Base-by-base conservation (phyloP, 2,888 invertebrate species). In the Cephus sareptanus region DNA sequence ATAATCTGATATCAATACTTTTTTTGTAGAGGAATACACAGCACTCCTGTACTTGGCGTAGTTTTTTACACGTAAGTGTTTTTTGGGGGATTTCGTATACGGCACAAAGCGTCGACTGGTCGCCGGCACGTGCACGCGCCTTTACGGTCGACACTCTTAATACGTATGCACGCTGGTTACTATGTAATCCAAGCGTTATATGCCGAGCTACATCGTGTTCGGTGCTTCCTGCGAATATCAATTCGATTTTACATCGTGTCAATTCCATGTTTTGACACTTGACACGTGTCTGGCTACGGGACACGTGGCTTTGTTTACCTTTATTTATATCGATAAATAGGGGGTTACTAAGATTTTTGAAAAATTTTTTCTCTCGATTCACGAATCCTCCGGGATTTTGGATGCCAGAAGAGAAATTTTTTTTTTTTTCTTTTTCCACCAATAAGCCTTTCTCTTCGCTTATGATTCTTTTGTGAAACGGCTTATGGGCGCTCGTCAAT, bases 381-480 rank as follows among this genome's bases (percentile, higher is more conserved):
- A 6, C 6, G 0, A 1, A 1, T 23, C 15, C 23, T 56, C 15
- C 15, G 0, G 23, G 23, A 56, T 56, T 6, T 56, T 56, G 40
- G 40, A 23, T 56, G 40, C 23, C 6, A 56, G 9, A 56, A 6
- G 40, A 6, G 6, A 56, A 23, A 23, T 30, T 77, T 75, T 69
- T 15, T 74, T 69, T 40, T 40, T 56, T n/a, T 37, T n/a, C 68
- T 69, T 40, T 40, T 15, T 23, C 33, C 30, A 68, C 40, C 40
- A 15, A 78, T 80, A 79, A 81, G 79, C 76, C 79, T 77, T 80
- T 79, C 79, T 77, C 78, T 75, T n/a, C 68, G 76, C 75, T 81
- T 79, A 79, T 75, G 80, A 79, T 77, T 75, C 81, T 82, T 80
- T 80, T 79, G 76, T 80, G 77, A 80, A 78, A 79, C 77, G 79